Percentiles rank a stretch among this genome's conserved stretches.
phyloP scores from a whole-genome alignment of 1,140 invertebrate species.

The Brachionus koreanus region DNA sequence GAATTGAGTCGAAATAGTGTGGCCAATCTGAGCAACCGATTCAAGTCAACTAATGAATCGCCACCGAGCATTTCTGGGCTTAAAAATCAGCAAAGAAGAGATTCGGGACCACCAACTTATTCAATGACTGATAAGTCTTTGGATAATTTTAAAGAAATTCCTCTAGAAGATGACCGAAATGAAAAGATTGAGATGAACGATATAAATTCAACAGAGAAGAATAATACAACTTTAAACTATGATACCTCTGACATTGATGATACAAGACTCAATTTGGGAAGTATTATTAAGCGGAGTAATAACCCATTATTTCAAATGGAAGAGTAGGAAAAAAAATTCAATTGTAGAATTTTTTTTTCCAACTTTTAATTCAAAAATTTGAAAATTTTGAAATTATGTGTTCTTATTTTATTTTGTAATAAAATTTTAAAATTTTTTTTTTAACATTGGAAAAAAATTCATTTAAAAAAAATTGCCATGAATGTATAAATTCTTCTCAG shows the following conservation, averaged over 20 bases:
- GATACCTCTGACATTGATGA: neutral
- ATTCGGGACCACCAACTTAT: neutral
- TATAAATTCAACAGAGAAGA: neutral
- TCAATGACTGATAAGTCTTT: neutral
- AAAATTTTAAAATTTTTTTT: neutral
- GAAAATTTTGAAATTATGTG: neutral
- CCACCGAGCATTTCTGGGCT: neutral
- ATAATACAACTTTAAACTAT: neutral
- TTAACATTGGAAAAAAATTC: too few relatives aligned
- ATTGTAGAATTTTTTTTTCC: neutral
- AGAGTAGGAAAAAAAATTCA: neutral
- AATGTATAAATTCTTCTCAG: too few relatives aligned
- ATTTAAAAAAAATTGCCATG: too few relatives aligned
- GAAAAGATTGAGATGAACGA: slow-evolving; percentile 16
- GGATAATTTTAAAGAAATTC: neutral
- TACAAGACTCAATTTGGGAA: neutral
- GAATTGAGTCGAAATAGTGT: neutral
- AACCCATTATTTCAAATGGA: slow-evolving; percentile 13
- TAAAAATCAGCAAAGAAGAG: neutral
- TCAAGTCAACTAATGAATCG: neutral
- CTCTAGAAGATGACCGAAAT: neutral
- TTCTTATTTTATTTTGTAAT: neutral
- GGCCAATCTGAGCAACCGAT: neutral
- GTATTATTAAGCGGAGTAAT: neutral
- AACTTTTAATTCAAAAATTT: neutral